Conservation (phyloP, 2,113 vertebrate species). For the Saccopteryx bilineata region DNA sequence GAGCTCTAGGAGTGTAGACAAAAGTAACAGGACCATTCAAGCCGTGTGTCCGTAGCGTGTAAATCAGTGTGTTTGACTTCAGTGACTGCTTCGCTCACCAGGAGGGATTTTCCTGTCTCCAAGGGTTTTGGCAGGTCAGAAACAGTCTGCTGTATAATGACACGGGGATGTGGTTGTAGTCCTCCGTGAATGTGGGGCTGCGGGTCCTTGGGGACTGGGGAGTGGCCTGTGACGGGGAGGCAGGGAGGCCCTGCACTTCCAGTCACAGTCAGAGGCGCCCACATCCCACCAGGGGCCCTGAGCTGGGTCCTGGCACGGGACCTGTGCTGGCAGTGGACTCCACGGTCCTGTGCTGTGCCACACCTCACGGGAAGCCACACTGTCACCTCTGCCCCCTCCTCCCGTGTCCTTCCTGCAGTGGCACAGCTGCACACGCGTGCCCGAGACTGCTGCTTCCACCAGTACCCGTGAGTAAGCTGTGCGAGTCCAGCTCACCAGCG, state of each 20-base stretch:
- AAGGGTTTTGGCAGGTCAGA: not conserved
- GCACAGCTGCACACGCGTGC: not conserved
- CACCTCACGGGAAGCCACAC: too few relatives aligned
- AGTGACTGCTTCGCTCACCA: not conserved
- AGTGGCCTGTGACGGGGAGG: not conserved
- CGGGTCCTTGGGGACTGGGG: too few relatives aligned
- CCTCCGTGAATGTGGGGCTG: not conserved
- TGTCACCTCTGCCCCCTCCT: not conserved
- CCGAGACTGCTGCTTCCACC: not conserved
- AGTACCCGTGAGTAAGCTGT: too few relatives aligned
- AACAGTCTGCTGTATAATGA: not conserved
- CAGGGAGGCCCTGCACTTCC: not conserved
- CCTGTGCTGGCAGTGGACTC: not conserved
- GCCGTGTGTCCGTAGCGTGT: rapidly evolving
- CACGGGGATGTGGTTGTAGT: rapidly evolving
- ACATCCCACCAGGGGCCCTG: not conserved
- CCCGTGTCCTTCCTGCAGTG: too few relatives aligned
- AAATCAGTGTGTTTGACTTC: not conserved
- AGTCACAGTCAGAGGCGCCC: too few relatives aligned
- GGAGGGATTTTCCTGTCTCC: not conserved
- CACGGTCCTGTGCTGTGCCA: not conserved
- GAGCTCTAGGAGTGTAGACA: not conserved
- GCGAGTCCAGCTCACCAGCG: not conserved
- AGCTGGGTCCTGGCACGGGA: not conserved
- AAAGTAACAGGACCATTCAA: not conserved